These are phyloP conservation scores for Erannis defoliaria DNA, from an alignment of 2,888 invertebrate genomes.

Conservation along the genomic window DNA sequence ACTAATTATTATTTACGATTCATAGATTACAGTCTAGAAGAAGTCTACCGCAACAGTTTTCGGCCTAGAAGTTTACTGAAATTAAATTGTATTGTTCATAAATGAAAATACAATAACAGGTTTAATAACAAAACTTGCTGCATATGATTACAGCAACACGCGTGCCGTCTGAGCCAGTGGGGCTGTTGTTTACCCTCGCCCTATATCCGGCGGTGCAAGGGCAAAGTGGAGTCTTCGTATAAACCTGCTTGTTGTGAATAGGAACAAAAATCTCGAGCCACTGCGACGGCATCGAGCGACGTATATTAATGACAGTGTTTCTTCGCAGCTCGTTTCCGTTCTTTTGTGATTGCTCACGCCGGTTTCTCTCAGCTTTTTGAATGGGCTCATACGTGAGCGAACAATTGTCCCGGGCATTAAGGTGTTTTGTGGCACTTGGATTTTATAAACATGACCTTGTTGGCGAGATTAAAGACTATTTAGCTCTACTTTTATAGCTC, in stretches of 20 bases:
- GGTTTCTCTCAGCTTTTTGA: constrained; percentile 65
- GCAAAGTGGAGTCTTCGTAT: constrained; percentile 44
- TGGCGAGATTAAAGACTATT: constrained; percentile 41
- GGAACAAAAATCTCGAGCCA: constrained; percentile 50
- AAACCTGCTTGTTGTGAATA: constrained; percentile 55
- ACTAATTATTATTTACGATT: no score
- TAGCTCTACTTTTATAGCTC: constrained; percentile 27
- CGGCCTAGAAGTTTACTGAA: not conserved
- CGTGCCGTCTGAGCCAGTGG: constrained; percentile 21
- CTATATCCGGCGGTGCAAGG: constrained; percentile 49
- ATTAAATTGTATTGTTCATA: not conserved
- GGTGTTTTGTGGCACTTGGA: constrained; percentile 57
- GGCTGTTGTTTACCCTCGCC: constrained; percentile 49
- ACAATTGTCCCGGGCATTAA: constrained; percentile 70
- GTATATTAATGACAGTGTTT: constrained; percentile 78
- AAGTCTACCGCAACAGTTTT: no score
- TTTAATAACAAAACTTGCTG: constrained; percentile 16
- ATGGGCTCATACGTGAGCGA: constrained; percentile 72
- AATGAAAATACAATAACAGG: not conserved
- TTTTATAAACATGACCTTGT: constrained; percentile 51
- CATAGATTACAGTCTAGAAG: no score
- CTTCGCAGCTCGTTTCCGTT: constrained; percentile 71
- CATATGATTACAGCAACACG: constrained; percentile 19
- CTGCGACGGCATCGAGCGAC: constrained; percentile 58
- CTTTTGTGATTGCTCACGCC: constrained; percentile 73